Evolutionary conservation across 2,797 vertebrate species (phyloP).

Genomic region (Novumbra hubbsi): DNA sequence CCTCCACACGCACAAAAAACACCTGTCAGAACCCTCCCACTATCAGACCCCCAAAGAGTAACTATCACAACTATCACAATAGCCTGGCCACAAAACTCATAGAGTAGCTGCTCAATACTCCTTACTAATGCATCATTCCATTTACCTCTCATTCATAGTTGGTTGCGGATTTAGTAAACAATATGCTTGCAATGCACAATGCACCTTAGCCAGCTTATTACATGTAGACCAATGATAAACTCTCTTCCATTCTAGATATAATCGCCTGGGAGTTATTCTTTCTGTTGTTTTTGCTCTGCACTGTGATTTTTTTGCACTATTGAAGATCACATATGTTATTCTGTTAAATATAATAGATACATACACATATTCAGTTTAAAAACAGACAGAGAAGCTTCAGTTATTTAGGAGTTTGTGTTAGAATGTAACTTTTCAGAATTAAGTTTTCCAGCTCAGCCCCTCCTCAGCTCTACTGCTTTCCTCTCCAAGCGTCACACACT

Average conservation of each 20-base stretch:
- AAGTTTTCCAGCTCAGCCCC: background rate
- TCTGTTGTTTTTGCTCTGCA: no score
- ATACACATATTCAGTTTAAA: no score
- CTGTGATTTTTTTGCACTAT: no score
- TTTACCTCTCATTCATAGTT: no score
- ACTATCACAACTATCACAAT: background rate
- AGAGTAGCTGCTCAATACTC: background rate
- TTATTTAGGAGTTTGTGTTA: background rate
- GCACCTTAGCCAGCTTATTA: background rate
- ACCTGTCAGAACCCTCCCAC: background rate
- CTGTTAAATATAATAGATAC: no score
- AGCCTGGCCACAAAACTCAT: background rate
- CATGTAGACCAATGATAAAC: background rate
- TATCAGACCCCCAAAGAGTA: background rate
- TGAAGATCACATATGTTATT: no score
- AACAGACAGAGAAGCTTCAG: no score
- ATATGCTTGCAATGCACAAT: background rate
- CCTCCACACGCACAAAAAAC: background rate
- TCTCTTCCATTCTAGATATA: background rate
- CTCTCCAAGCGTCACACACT: slow-evolving; percentile 3
- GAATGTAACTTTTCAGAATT: background rate
- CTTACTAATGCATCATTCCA: no score
- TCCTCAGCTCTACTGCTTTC: background rate
- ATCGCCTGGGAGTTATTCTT: background rate
- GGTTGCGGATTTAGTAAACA: no score